phyloP scores from a whole-genome alignment of 2,113 vertebrate species.

The Holacanthus passer region DNA sequence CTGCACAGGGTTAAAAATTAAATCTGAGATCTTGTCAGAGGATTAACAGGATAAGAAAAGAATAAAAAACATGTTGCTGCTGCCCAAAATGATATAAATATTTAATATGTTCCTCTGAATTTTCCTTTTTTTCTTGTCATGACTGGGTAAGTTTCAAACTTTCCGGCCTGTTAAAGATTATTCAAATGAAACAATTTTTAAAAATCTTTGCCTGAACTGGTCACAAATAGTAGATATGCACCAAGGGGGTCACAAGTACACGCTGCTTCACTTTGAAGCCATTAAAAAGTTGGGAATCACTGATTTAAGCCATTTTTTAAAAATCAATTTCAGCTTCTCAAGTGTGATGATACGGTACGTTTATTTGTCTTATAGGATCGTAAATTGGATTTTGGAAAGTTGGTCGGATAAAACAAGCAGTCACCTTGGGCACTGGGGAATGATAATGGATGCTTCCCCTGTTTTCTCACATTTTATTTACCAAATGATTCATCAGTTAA shows the following conservation, averaged over 20 bases:
- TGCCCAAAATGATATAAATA: not conserved
- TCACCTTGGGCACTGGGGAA: not conserved
- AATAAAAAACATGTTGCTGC: not conserved
- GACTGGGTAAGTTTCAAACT: no score
- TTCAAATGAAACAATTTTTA: no score
- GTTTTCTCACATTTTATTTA: not conserved
- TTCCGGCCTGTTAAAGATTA: no score
- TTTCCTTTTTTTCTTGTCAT: not conserved
- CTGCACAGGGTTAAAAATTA: not conserved
- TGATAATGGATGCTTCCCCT: not conserved
- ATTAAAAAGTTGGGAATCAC: no score
- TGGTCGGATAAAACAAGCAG: not conserved
- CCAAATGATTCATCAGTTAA: not conserved
- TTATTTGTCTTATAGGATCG: not conserved
- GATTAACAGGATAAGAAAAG: not conserved
- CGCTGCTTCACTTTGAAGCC: no score
- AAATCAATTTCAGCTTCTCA: not conserved
- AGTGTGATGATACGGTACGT: no score
- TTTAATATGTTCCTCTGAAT: not conserved
- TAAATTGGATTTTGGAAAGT: not conserved
- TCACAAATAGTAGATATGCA: no score
- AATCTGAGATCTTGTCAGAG: not conserved
- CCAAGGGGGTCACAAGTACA: no score
- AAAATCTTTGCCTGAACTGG: not conserved
- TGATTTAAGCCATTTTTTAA: not conserved